Evolutionary conservation across 2,797 vertebrate species (phyloP), one percentile per base, ranked within the genome.

Genomic region (Podargus strigoides): DNA sequence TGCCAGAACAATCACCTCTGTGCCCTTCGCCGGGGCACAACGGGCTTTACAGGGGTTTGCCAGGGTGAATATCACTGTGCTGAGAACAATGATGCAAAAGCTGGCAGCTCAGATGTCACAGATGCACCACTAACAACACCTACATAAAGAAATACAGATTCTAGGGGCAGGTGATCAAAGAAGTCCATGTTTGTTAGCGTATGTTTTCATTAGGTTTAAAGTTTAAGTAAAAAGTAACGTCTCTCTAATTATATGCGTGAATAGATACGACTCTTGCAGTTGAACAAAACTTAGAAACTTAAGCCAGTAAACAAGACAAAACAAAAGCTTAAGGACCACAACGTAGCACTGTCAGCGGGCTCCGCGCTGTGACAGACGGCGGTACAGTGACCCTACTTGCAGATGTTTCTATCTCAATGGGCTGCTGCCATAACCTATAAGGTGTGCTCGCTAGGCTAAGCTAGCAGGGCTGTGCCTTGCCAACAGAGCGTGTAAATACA

Each of bases 31-130:
- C 1, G 5, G 88, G 56, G 32, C 69, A 74, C 69, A 28, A 23
- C 0, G 0, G 44, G 55, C 66, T 55, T 37, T 26, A 30, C 1
- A 2, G 37, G 60, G 22, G 19, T 12, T 49, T 41, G 32, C 14
- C 63, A 44, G 44, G 60, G 50, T 22, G 36, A 79, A 26, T 4
- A 36, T 34, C 73, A 50, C 47, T 26, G 63, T 78, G 85, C 69
- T 27, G 41, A 85, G 56, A 63, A 16, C 0, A 3, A 79, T 0
- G 49, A n/a, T 14, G 17, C 2, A 5, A 53, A 49, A 70, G 58
- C 79, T 21, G 16, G 12, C 63, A 87, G 74, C 75, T 80, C 75
- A 52, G 60, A 7, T 6, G 24, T 46, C 73, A 76, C 75, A 74
- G 70, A 1, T 52, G 36, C 76, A 76, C 34, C 60, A 42, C 68